These are phyloP conservation scores for Lycia hirtaria DNA, from an alignment of 2,888 invertebrate species.

Conservation along the genomic window DNA sequence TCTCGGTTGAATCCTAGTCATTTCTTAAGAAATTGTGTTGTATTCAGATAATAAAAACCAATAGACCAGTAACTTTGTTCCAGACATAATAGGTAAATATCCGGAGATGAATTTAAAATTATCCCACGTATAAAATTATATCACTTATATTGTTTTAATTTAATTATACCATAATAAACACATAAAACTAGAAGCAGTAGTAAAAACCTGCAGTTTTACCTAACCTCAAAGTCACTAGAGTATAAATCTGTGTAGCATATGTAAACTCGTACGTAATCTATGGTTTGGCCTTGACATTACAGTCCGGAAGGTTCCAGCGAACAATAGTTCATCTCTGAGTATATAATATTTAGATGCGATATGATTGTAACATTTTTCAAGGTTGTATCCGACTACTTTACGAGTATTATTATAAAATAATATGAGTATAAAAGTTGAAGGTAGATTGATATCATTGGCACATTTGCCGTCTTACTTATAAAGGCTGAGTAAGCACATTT, in stretches of 20 bases:
- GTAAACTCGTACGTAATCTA: not conserved
- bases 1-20: too few species aligned
- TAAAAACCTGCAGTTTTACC: constrained; percentile 4
- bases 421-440: too few species aligned
- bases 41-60: too few species aligned
- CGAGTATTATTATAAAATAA: too few species aligned
- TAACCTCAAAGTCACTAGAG: not conserved
- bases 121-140: not conserved
- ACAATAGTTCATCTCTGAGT: constrained; percentile 11
- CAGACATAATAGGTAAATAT: too few species aligned
- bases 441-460: too few species aligned
- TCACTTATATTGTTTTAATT: not conserved
- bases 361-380: not conserved
- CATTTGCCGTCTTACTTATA: too few species aligned
- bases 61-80: too few species aligned
- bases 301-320: not conserved
- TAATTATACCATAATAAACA: not conserved
- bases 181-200: not conserved
- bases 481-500: too few species aligned
- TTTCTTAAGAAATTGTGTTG: too few species aligned
- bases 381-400: constrained; percentile 9
- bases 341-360: not conserved
- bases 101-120: not conserved
- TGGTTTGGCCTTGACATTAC: constrained; percentile 17
- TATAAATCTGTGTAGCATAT: not conserved